These are phyloP conservation scores for Hycleus cichorii DNA, from an alignment of 1,140 invertebrate genomes.

Conservation along the genomic window DNA sequence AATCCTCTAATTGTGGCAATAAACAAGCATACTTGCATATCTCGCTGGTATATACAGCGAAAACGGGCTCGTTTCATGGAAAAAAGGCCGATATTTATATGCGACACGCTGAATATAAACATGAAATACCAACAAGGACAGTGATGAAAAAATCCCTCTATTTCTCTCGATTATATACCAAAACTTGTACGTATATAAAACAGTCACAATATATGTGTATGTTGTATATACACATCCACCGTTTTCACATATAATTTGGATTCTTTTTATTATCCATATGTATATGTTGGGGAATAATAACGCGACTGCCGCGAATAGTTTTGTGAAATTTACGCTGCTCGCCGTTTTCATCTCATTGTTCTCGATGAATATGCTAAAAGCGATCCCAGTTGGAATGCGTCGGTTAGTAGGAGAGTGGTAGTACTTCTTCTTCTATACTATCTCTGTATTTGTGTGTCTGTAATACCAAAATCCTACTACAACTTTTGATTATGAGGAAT, in stretches of 20 bases:
- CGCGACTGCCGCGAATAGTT: conserved; percentile 38
- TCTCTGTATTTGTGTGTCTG: too few relatives aligned
- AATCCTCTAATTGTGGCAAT: conserved; percentile 35
- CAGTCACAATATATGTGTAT: too few relatives aligned
- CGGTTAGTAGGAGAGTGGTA: conserved; percentile 4
- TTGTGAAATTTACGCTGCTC: conserved; percentile 35
- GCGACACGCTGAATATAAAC: conserved; percentile 36
- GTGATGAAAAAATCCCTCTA: conserved; percentile 38
- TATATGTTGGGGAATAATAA: conserved; percentile 30
- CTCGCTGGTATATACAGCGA: conserved; percentile 10
- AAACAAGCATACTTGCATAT: conserved; percentile 33
- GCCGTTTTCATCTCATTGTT: conserved; percentile 37
- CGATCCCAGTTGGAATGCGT: conserved; percentile 26
- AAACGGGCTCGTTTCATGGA: conserved; percentile 15
- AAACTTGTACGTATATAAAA: too few relatives aligned
- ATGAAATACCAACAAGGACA: conserved; percentile 38
- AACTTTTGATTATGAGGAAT: conserved; percentile 13
- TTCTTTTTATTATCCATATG: conserved; percentile 34
- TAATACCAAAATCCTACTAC: conserved; percentile 9
- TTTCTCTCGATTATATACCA: too few relatives aligned
- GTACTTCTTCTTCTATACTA: neutral
- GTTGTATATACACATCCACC: too few relatives aligned
- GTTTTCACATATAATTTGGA: conserved; percentile 37
- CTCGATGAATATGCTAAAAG: conserved; percentile 38
- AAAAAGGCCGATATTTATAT: conserved; percentile 26